These are phyloP conservation scores for Acleris holmiana DNA, from an alignment of 2,888 invertebrate genomes.

Conservation along the genomic window DNA sequence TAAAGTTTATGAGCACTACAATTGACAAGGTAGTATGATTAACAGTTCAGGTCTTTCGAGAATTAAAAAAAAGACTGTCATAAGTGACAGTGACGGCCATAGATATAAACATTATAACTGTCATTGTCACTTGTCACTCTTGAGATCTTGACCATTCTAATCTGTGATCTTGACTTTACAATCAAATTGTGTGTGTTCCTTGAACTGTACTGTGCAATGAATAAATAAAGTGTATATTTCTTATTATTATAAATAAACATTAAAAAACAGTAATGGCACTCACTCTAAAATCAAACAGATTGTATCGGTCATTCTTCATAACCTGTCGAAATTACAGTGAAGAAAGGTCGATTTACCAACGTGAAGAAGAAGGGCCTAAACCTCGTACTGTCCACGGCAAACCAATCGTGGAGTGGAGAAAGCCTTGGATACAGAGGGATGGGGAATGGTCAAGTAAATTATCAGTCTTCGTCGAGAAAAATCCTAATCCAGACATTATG, in stretches of 20 bases:
- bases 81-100: too few relatives aligned
- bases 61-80: too few relatives aligned
- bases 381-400: constrained; percentile 66
- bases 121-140: too few relatives aligned
- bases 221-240: not conserved
- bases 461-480: constrained; percentile 79
- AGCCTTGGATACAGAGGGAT: constrained; percentile 83
- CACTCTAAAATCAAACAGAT: constrained; percentile 48
- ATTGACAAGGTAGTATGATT: too few relatives aligned
- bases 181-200: too few relatives aligned
- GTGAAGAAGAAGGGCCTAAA: constrained; percentile 65
- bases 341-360: constrained; percentile 67
- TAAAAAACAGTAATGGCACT: constrained; percentile 53
- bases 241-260: not conserved
- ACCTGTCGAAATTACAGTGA: constrained; percentile 63
- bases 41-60: too few relatives aligned
- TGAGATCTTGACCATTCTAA: too few relatives aligned
- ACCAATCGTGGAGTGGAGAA: constrained; percentile 85
- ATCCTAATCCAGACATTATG: constrained; percentile 68
- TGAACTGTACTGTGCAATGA: not conserved
- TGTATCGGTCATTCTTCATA: constrained; percentile 47
- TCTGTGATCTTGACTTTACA: too few relatives aligned
- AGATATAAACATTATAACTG: too few relatives aligned
- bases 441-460: constrained; percentile 85
- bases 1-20: too few relatives aligned